These are phyloP conservation scores for Odontamblyopus lacepedii DNA, from an alignment of 2,797 vertebrate genomes.

Conservation along the genomic window DNA sequence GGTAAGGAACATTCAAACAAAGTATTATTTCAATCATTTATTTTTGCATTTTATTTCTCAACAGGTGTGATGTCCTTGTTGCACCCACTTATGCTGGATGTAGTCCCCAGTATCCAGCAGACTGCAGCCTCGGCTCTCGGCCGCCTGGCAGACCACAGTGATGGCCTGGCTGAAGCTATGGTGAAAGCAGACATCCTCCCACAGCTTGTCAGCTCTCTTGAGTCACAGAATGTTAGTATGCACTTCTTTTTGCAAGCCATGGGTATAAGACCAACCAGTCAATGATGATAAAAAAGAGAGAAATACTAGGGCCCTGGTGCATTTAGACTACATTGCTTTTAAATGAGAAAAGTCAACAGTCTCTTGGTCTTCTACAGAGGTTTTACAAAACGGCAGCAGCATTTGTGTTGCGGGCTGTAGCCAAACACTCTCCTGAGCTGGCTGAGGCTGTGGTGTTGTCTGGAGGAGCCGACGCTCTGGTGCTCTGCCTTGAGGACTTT, in stretches of 20 bases:
- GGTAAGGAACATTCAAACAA: slow-evolving; percentile 31
- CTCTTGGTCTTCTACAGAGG: slow-evolving; percentile 70
- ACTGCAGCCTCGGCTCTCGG: slow-evolving; percentile 89
- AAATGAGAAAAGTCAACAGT: not conserved
- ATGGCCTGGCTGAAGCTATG: slow-evolving; percentile 87
- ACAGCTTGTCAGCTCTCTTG: slow-evolving; percentile 85
- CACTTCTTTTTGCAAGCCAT: not conserved
- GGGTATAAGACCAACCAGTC: not conserved
- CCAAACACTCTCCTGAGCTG: slow-evolving; percentile 90
- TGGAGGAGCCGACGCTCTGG: slow-evolving; percentile 86
- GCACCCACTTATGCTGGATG: slow-evolving; percentile 87
- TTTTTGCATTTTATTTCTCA: not conserved
- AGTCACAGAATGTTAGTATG: slow-evolving; percentile 88
- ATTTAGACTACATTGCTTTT: not conserved
- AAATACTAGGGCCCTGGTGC: not conserved
- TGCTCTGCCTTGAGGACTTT: slow-evolving; percentile 92
- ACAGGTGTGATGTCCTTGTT: slow-evolving; percentile 89
- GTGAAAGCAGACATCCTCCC: slow-evolving; percentile 92
- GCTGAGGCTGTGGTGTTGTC: slow-evolving; percentile 86
- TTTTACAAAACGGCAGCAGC: slow-evolving; percentile 94
- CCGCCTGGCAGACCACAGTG: slow-evolving; percentile 87
- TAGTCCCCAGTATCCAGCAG: slow-evolving; percentile 88
- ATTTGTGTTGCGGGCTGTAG: slow-evolving; percentile 88
- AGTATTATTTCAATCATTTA: not conserved
- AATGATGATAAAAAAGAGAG: not conserved